Percentiles rank a stretch among this genome's conserved stretches.
Evolutionary conservation across 1,140 invertebrate species (phyloP).

Genomic region (Euwallacea similis): DNA sequence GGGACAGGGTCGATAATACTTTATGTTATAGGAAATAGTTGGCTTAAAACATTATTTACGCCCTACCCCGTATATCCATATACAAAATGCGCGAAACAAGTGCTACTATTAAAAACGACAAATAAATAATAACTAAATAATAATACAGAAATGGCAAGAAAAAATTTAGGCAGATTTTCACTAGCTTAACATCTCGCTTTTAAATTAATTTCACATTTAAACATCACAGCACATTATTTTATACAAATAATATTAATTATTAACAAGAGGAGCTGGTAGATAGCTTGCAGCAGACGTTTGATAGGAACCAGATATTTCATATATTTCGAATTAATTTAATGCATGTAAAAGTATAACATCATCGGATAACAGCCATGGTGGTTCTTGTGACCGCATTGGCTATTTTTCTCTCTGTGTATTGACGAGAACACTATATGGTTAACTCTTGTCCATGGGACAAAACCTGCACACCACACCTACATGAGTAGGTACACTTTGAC

Average conservation of each 20-base stretch:
- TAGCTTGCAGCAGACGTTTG: slow-evolving; percentile 20
- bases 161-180: slow-evolving; percentile 51
- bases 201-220: slow-evolving; percentile 48
- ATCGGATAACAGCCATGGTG: neutral
- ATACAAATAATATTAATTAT: slow-evolving; percentile 43
- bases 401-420: slow-evolving; percentile 11
- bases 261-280: slow-evolving; percentile 44
- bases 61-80: slow-evolving; percentile 36
- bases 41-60: slow-evolving; percentile 37
- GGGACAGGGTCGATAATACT: slow-evolving; percentile 44
- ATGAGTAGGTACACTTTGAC: slow-evolving; percentile 23
- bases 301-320: slow-evolving; percentile 46
- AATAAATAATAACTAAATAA: slow-evolving; percentile 42
- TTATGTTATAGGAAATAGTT: slow-evolving; percentile 43
- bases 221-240: slow-evolving; percentile 52
- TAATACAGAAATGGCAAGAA: slow-evolving; percentile 55
- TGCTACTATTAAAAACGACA: slow-evolving; percentile 33
- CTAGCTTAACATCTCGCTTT: slow-evolving; percentile 43
- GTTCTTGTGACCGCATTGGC: neutral
- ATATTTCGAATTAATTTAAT: neutral
- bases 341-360: slow-evolving; percentile 1
- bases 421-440: slow-evolving; percentile 18
- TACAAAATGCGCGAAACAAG: slow-evolving; percentile 23
- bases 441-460: slow-evolving; percentile 33
- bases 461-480: slow-evolving; percentile 28